Conservation (phyloP, 2,113 vertebrate species). For the Xenotilapia leptura region DNA sequence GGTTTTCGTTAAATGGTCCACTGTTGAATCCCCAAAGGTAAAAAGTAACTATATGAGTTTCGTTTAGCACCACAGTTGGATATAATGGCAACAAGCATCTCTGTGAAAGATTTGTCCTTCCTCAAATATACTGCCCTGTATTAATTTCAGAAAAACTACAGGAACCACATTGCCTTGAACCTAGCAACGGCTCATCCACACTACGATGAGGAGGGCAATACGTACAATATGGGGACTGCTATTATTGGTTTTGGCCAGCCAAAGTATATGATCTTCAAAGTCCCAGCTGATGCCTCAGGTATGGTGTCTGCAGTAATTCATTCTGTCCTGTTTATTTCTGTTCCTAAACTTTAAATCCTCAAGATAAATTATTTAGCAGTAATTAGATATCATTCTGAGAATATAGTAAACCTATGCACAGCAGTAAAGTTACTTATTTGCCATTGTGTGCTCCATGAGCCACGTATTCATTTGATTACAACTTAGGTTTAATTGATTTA, state of each 20-base stretch:
- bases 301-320: neutral
- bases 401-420: neutral
- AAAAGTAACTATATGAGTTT: neutral
- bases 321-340: neutral
- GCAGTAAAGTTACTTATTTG: neutral
- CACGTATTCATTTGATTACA: neutral
- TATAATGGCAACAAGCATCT: neutral
- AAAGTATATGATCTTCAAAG: constrained; percentile 86
- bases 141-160: constrained; percentile 80
- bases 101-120: neutral
- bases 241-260: constrained; percentile 81
- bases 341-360: neutral
- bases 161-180: constrained; percentile 82
- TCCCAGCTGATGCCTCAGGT: constrained; percentile 78
- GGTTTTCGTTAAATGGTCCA: neutral
- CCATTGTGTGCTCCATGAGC: neutral
- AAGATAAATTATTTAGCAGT: neutral
- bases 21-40: neutral
- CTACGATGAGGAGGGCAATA: constrained; percentile 84
- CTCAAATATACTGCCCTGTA: neutral
- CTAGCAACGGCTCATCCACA: constrained; percentile 89
- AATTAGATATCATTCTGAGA: neutral
- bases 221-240: constrained; percentile 90
- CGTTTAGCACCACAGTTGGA: neutral
- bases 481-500: neutral